Evolutionary conservation across 2,797 vertebrate species (phyloP).

Genomic region (Gallirallus australis): DNA sequence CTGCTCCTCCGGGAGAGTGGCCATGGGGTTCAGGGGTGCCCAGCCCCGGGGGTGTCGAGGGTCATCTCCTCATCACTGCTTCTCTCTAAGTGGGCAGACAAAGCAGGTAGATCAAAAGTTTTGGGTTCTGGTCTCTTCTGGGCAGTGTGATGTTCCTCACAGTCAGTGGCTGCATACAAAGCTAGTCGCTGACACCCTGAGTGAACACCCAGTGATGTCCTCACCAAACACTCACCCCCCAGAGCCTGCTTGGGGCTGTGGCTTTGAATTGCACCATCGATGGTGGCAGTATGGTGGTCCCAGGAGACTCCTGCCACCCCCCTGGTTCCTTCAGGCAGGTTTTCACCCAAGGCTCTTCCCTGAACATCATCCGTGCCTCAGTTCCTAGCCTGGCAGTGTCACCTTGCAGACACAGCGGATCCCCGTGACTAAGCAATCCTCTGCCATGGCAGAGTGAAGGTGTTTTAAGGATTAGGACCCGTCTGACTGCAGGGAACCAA

Average conservation of each 20-base stretch:
- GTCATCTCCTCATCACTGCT: too few species aligned
- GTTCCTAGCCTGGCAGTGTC: not conserved
- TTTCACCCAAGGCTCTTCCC: not conserved
- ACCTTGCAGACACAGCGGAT: not conserved
- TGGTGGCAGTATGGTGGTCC: not conserved
- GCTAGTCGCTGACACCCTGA: not conserved
- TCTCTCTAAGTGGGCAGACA: too few species aligned
- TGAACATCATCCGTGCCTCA: not conserved
- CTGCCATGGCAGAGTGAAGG: not conserved
- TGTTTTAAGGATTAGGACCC: not conserved
- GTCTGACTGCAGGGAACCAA: not conserved
- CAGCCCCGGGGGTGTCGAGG: not conserved
- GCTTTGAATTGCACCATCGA: not conserved
- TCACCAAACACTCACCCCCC: not conserved
- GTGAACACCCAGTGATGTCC: not conserved
- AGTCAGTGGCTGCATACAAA: not conserved
- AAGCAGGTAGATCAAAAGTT: not conserved
- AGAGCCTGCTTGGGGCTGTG: not conserved
- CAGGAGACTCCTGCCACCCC: not conserved
- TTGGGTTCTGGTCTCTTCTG: not conserved
- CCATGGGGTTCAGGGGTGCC: not conserved
- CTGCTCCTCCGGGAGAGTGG: not conserved
- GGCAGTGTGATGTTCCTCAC: fast-evolving
- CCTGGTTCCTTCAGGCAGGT: not conserved
- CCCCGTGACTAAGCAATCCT: not conserved